A percentile compares a stretch with the other conserved stretches of the same genome.
Evolutionary conservation across 2,113 vertebrate genomes (phyloP).

Genomic region (Tragelaphus buxtoni): DNA sequence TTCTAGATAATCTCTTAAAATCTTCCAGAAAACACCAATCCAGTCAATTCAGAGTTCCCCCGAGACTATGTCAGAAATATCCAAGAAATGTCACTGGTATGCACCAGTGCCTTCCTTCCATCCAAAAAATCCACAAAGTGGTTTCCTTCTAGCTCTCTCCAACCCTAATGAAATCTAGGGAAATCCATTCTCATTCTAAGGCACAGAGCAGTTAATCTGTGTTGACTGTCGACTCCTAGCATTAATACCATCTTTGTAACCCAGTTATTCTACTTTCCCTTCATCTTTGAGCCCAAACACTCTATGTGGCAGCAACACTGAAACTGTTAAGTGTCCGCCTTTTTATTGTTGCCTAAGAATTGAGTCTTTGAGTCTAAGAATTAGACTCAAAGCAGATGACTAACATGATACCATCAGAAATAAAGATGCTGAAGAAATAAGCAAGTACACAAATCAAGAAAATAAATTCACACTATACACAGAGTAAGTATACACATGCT

Average conservation of each 20-base stretch:
- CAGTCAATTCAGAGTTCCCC: neutral
- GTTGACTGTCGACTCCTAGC: neutral
- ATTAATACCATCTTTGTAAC: neutral
- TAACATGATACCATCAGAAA: neutral
- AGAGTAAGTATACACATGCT: neutral
- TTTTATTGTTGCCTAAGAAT: neutral
- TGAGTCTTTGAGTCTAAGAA: neutral
- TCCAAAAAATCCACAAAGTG: neutral
- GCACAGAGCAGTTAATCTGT: neutral
- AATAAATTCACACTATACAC: neutral
- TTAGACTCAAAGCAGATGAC: neutral
- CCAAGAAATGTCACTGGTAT: neutral
- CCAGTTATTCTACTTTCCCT: neutral
- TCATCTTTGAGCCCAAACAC: neutral
- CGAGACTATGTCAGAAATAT: neutral
- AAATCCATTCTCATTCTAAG: neutral
- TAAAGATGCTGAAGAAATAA: slow-evolving; percentile 7
- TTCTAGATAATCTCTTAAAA: slow-evolving; percentile 11
- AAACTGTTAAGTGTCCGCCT: neutral
- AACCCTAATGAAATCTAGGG: neutral
- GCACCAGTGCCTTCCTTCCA: neutral
- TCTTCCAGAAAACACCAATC: neutral
- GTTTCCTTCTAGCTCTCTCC: neutral
- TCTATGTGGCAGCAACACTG: neutral
- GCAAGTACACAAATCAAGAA: neutral